A percentile compares a stretch with the other conserved stretches of the same genome.
Evolutionary conservation across 2,113 vertebrate genomes (phyloP).

Genomic region (Orycteropus afer): DNA sequence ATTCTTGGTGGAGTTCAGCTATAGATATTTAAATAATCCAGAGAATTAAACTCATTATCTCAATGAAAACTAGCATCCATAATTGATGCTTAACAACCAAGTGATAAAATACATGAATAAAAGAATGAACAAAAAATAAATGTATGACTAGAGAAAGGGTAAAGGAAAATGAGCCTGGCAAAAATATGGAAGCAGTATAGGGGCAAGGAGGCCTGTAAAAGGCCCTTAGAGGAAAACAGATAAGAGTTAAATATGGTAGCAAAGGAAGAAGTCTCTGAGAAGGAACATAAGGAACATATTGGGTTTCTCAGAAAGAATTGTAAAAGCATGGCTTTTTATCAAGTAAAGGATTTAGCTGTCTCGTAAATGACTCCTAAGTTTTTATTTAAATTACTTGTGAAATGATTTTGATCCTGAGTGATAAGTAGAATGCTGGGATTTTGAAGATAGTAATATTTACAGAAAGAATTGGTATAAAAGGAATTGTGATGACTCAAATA

Average conservation of each 20-base stretch:
- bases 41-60: background rate
- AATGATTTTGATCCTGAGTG: background rate
- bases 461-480: background rate
- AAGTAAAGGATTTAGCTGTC: background rate
- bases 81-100: background rate
- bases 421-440: too few relatives aligned
- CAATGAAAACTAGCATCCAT: background rate
- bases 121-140: background rate
- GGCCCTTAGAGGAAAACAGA: background rate
- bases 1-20: background rate
- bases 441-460: background rate
- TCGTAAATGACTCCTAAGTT: background rate
- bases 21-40: background rate
- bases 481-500: background rate
- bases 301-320: background rate
- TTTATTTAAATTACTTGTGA: background rate
- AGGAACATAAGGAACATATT: background rate
- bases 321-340: background rate
- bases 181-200: background rate
- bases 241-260: background rate
- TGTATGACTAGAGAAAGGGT: background rate
- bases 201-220: background rate
- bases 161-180: background rate
- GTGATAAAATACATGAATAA: background rate
- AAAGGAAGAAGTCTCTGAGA: background rate